Evolutionary conservation across 2,797 vertebrate species (phyloP), one percentile per base, ranked within the genome.

Genomic region (Poeciliopsis gracilis): DNA sequence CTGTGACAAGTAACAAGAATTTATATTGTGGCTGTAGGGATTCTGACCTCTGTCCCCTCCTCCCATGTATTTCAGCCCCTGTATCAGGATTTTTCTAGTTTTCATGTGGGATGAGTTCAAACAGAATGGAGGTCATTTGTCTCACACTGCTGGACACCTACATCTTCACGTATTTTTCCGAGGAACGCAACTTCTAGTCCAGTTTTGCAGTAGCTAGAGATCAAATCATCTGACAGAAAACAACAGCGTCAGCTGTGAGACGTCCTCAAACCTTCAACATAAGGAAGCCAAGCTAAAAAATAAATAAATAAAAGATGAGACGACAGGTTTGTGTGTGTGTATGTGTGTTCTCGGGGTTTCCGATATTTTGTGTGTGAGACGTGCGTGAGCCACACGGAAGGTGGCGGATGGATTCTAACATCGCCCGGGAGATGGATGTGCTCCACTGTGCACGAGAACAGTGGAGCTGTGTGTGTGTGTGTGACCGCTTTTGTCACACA

Each of bases 381-480:
- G 72, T 73, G 77, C 38, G 77, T 78, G 77, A 82, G 86, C 77
- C 88, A 82, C 84, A 85, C 82, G 83, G 7, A 78, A 86, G 80
- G 77, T 28, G 12, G 79, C 82, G 77, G 80, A 87, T 85, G 85
- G 89, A 66, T 53, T 51, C 49, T 59, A 75, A 79, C 18, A 47
- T 82, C 75, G 82, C 80, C 82, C 59, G 6, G 59, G 81, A 91
- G 94, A 94, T 87, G 92, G 93, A 94, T 92, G 88, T 89, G 85
- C 83, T 91, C 93, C 91, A 91, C 94, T 83, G 67, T 86, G 83
- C 78, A 81, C 82, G 80, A 88, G 80, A n/a, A n/a, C n/a, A n/a
- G n/a, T n/a, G n/a, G n/a, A n/a, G n/a, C n/a, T n/a, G n/a, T n/a
- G n/a, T n/a, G n/a, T n/a, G n/a, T n/a, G n/a, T n/a, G n/a, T n/a